Conservation (phyloP, 1,140 invertebrate genomes). For the Pteromalus puparum region DNA sequence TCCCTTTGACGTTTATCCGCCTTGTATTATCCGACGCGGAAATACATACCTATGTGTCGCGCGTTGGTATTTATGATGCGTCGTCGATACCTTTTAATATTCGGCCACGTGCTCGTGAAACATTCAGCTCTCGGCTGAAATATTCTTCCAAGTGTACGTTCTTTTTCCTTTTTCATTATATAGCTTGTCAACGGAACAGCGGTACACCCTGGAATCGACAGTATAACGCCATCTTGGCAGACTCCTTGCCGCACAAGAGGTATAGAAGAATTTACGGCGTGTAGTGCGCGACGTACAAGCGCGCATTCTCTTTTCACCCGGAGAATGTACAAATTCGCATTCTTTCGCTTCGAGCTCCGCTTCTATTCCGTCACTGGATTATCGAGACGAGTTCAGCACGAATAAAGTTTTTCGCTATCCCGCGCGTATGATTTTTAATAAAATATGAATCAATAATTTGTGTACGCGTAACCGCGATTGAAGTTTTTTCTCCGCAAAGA, state of each 20-base stretch:
- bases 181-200: background rate
- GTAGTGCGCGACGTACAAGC: background rate
- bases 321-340: slow-evolving; percentile 44
- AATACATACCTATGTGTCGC: background rate
- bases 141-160: background rate
- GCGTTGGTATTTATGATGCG: background rate
- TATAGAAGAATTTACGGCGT: slow-evolving; percentile 40
- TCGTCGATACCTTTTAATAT: background rate
- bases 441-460: too few species aligned
- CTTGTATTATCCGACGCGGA: background rate
- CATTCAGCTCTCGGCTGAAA: background rate
- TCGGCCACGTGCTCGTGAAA: background rate
- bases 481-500: too few species aligned
- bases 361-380: background rate
- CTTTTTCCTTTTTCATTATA: too few species aligned
- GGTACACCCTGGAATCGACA: background rate
- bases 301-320: background rate
- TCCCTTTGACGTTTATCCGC: background rate
- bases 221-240: slow-evolving; percentile 18
- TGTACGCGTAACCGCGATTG: too few species aligned
- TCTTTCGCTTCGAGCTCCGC: slow-evolving; percentile 10
- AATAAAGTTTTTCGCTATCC: background rate
- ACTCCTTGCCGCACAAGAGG: background rate
- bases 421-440: too few species aligned
- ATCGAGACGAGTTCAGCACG: background rate